These are phyloP conservation scores for Neodiprion virginianus DNA, from an alignment of 1,140 invertebrate species.

Conservation along the genomic window DNA sequence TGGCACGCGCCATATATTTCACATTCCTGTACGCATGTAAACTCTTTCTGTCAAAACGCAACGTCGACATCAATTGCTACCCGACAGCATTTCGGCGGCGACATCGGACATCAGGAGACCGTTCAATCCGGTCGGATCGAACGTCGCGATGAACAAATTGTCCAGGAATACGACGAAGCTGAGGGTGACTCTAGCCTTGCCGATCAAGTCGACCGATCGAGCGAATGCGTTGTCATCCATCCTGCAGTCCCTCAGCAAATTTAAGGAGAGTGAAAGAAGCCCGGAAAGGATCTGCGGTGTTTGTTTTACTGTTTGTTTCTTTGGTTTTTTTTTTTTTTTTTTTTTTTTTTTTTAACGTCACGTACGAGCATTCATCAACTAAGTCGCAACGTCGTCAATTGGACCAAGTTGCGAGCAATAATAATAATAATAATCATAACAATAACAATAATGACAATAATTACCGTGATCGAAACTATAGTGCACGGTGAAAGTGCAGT, in stretches of 20 bases:
- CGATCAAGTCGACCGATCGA: slow-evolving; percentile 71
- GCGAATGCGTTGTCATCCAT: slow-evolving; percentile 73
- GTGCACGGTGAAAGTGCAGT: no score
- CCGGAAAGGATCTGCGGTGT: slow-evolving; percentile 67
- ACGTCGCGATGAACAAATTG: slow-evolving; percentile 81
- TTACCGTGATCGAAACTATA: no score
- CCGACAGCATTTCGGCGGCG: neutral
- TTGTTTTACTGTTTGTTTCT: slow-evolving; percentile 42
- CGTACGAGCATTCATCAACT: neutral
- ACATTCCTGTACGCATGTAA: neutral
- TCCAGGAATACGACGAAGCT: slow-evolving; percentile 78
- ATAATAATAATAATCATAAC: no score
- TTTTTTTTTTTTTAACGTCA: slow-evolving; percentile 10
- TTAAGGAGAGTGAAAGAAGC: slow-evolving; percentile 73
- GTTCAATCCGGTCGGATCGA: slow-evolving; percentile 68
- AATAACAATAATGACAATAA: no score
- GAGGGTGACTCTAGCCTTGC: slow-evolving; percentile 73
- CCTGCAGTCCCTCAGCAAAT: slow-evolving; percentile 76
- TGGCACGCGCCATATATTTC: slow-evolving; percentile 11
- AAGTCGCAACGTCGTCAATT: slow-evolving; percentile 20
- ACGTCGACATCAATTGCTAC: neutral
- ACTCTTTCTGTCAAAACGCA: neutral
- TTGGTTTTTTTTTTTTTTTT: slow-evolving; percentile 24
- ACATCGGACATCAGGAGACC: neutral
- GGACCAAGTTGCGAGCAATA: slow-evolving; percentile 28